Evolutionary conservation across 2,888 invertebrate species (phyloP).

Genomic region (Spicauda simplicius): DNA sequence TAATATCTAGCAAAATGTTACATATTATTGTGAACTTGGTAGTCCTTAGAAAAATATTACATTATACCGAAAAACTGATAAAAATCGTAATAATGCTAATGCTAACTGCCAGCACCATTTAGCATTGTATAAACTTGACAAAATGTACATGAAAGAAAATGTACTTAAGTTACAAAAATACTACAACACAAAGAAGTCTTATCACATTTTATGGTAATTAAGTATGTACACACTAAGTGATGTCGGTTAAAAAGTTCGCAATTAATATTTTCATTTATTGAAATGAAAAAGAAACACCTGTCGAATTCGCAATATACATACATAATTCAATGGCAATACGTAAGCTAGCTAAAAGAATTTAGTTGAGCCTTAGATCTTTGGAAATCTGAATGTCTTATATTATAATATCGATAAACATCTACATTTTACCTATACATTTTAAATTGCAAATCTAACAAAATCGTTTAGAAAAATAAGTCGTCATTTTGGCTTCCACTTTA

Average conservation of each 20-base stretch:
- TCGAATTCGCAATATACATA: constrained; percentile 46
- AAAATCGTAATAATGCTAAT: constrained; percentile 47
- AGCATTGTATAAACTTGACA: constrained; percentile 49
- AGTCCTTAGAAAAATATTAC: constrained; percentile 33
- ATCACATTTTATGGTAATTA: constrained; percentile 64
- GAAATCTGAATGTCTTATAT: constrained; percentile 77
- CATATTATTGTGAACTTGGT: constrained; percentile 24
- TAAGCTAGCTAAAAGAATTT: constrained; percentile 72
- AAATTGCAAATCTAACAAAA: constrained; percentile 82
- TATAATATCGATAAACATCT: constrained; percentile 79
- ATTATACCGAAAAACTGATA: constrained; percentile 40
- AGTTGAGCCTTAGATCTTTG: constrained; percentile 82
- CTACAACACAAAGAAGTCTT: constrained; percentile 56
- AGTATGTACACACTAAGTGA: constrained; percentile 52
- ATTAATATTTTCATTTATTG: constrained; percentile 34
- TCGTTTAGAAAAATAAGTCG: constrained; percentile 83
- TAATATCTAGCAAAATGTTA: constrained; percentile 26
- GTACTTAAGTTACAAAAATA: constrained; percentile 49
- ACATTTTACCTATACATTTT: constrained; percentile 70
- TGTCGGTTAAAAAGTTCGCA: constrained; percentile 41
- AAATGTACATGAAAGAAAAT: constrained; percentile 50
- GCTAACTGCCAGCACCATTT: constrained; percentile 56
- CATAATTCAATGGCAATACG: constrained; percentile 54
- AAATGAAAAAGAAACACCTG: constrained; percentile 37
- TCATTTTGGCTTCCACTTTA: constrained; percentile 83